phyloP scores from a whole-genome alignment of 2,888 invertebrate genomes.

The Pherbina coryleti region DNA sequence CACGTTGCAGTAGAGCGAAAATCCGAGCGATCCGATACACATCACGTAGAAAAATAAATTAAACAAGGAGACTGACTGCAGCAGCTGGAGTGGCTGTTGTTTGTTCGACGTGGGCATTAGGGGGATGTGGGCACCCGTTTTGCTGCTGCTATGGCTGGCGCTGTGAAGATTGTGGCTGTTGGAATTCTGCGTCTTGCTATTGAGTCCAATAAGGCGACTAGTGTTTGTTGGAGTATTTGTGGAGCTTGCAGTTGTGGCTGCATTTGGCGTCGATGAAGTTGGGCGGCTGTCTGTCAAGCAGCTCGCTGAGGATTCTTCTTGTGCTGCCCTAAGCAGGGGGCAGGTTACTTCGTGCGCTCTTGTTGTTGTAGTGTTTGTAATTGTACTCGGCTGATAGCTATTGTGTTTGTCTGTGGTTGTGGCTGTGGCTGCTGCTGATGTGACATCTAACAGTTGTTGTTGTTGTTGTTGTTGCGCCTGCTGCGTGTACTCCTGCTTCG shows the following conservation, averaged over 20 bases:
- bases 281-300: slow-evolving; percentile 34
- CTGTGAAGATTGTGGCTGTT: slow-evolving; percentile 17
- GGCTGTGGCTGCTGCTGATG: slow-evolving; percentile 43
- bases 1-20: slow-evolving; percentile 67
- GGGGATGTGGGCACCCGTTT: slow-evolving; percentile 26
- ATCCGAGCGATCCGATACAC: slow-evolving; percentile 67
- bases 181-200: slow-evolving; percentile 38
- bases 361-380: slow-evolving; percentile 27
- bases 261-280: slow-evolving; percentile 46
- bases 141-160: slow-evolving; percentile 39
- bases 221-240: slow-evolving; percentile 43
- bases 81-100: slow-evolving; percentile 45
- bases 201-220: slow-evolving; percentile 52
- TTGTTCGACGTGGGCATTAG: slow-evolving; percentile 21
- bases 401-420: slow-evolving; percentile 42
- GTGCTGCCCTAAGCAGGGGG: slow-evolving; percentile 8
- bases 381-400: slow-evolving; percentile 35
- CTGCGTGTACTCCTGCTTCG: slow-evolving; percentile 39
- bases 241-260: slow-evolving; percentile 40
- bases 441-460: not conserved
- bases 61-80: slow-evolving; percentile 59
- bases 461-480: slow-evolving; percentile 28
- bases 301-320: slow-evolving; percentile 13
- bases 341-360: not conserved
- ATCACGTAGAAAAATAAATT: slow-evolving; percentile 67